Conservation (phyloP, 2,113 vertebrate species). For the Seriola aureovittata region DNA sequence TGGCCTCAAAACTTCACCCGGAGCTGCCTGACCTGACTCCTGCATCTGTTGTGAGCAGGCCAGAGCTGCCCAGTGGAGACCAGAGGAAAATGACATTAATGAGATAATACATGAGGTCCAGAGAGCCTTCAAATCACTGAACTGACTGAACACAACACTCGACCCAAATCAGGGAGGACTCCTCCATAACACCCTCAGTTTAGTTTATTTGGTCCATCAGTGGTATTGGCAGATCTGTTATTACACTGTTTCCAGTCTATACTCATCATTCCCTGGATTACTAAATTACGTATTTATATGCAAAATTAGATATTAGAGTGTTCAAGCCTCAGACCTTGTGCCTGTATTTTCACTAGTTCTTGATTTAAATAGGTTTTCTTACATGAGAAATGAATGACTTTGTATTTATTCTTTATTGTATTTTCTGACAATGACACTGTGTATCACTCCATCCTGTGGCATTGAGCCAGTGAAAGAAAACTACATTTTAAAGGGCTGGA, state of each 20-base stretch:
- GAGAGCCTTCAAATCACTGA: conserved; percentile 24
- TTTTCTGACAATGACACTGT: not conserved
- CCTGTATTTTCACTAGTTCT: not conserved
- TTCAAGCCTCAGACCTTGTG: not conserved
- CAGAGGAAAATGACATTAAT: conserved; percentile 27
- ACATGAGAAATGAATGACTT: not conserved
- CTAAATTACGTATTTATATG: not conserved
- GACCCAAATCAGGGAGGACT: not conserved
- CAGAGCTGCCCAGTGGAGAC: not conserved
- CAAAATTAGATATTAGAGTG: not conserved
- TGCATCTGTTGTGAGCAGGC: conserved; percentile 8
- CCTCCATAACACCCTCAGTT: not conserved
- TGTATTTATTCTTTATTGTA: not conserved
- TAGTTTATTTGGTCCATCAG: not conserved
- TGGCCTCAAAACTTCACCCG: conserved; percentile 39
- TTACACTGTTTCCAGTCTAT: not conserved
- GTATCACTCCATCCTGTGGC: not conserved
- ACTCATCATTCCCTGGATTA: not conserved
- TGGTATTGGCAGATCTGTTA: not conserved
- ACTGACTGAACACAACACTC: not conserved
- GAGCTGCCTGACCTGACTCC: conserved; percentile 6
- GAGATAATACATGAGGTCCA: conserved; percentile 34
- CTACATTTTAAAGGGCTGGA: not conserved
- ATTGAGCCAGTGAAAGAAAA: not conserved
- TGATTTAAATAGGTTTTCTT: not conserved